Evolutionary conservation across 1,140 invertebrate species (phyloP).

Genomic region (Cotesia chilonis): DNA sequence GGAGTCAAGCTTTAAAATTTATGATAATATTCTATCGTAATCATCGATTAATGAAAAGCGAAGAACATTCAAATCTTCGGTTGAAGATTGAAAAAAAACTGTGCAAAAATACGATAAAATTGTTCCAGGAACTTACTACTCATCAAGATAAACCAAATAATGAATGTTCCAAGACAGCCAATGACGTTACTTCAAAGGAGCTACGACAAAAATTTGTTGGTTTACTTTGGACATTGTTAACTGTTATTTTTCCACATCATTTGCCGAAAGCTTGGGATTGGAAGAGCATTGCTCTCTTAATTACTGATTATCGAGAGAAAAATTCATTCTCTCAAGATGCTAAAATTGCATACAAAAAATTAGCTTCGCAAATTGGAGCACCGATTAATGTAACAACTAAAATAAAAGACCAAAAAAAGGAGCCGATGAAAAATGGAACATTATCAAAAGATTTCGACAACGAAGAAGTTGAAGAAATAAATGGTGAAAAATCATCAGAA

Average conservation of each 20-base stretch:
- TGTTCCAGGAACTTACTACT: slow-evolving; percentile 50
- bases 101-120: slow-evolving; percentile 49
- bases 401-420: slow-evolving; percentile 25
- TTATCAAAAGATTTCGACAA: slow-evolving; percentile 34
- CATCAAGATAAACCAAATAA: slow-evolving; percentile 44
- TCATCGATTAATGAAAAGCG: slow-evolving; percentile 57
- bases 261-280: slow-evolving; percentile 60
- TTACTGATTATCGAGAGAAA: slow-evolving; percentile 54
- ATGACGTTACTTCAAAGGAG: slow-evolving; percentile 46
- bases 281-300: slow-evolving; percentile 51
- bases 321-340: slow-evolving; percentile 58
- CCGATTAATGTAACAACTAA: slow-evolving; percentile 50
- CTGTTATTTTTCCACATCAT: slow-evolving; percentile 53
- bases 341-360: slow-evolving; percentile 63
- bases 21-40: slow-evolving; percentile 71
- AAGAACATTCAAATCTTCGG: slow-evolving; percentile 46
- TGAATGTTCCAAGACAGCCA: slow-evolving; percentile 41
- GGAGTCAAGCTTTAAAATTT: slow-evolving; percentile 73
- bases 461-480: slow-evolving; percentile 30
- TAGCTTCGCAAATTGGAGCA: slow-evolving; percentile 58
- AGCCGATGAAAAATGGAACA: slow-evolving; percentile 25
- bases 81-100: slow-evolving; percentile 57
- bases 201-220: slow-evolving; percentile 62
- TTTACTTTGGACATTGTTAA: slow-evolving; percentile 60
- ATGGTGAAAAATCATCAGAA: slow-evolving; percentile 3